A percentile compares a stretch with the other conserved stretches of the same genome.
Evolutionary conservation across 2,888 invertebrate species (phyloP).

Genomic region (Pristionchus exspectatus): DNA sequence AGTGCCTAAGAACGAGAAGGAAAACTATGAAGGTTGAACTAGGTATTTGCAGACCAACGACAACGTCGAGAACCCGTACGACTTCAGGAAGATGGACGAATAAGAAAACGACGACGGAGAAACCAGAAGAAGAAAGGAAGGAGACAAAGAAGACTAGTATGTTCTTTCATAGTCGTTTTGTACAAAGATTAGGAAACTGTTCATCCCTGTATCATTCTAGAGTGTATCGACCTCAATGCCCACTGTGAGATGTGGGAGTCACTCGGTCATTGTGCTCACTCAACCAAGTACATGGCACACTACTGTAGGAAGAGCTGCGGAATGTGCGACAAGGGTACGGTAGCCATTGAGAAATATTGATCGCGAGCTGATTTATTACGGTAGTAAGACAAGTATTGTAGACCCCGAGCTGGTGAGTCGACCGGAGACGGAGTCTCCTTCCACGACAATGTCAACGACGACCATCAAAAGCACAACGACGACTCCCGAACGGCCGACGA

Average conservation of each 20-base stretch:
- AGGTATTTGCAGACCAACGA: not conserved
- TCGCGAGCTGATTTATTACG: not conserved
- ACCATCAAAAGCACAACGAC: conserved; percentile 22
- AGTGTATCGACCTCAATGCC: conserved; percentile 78
- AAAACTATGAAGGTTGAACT: too few relatives aligned
- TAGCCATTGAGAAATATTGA: not conserved
- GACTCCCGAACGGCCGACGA: not conserved
- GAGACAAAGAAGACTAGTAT: conserved; percentile 62
- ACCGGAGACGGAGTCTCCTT: not conserved
- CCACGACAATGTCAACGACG: not conserved
- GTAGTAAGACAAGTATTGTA: not conserved
- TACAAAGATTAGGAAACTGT: too few relatives aligned
- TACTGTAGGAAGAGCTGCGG: conserved; percentile 77
- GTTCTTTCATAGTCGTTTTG: too few relatives aligned
- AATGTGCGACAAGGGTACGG: conserved; percentile 62
- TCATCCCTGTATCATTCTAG: conserved; percentile 60
- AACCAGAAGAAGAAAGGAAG: conserved; percentile 47
- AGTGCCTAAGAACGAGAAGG: too few relatives aligned
- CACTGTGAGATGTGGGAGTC: conserved; percentile 79
- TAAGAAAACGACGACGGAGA: conserved; percentile 41
- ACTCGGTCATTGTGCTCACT: conserved; percentile 79
- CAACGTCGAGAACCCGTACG: conserved; percentile 14
- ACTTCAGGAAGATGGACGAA: conserved; percentile 10
- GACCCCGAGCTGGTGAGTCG: conserved; percentile 46
- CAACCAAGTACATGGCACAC: conserved; percentile 78